Base-by-base conservation (phyloP, 2,888 invertebrate genomes). In the Troides helena region DNA sequence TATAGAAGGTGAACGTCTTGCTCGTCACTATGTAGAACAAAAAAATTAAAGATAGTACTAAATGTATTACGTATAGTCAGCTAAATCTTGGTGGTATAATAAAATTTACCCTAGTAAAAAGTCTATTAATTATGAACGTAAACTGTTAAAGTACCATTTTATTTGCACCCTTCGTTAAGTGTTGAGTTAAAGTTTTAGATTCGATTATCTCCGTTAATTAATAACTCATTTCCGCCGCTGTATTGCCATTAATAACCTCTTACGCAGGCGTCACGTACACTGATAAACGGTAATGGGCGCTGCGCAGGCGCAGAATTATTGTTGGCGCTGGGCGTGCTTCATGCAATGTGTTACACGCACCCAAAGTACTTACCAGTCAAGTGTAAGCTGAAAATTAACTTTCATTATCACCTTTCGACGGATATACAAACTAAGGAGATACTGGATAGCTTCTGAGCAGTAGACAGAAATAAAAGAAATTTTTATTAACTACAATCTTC, bases 191-290 rank as follows among this genome's bases (percentile, higher is more conserved):
- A 75, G 77, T 80, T 83, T 81, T 81, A 80, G 78, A 79, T 74
- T 76, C 74, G 73, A 83, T 79, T 77, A 79, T 71, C 74, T 75
- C 76, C 76, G 79, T 81, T 78, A 80, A 76, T 78, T 76, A 77
- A 80, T 80, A 80, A 81, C 78, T 78, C 73, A 78, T 81, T 84
- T 82, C 80, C 81, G 76, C 80, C 75, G 72, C 72, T 75, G 77
- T 76, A 79, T 79, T 76, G 76, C 74, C 80, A 78, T 81, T 81
- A 81, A 82, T 81, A 81, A 80, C 81, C 81, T 81, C 79, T 76
- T 75, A 74, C 74, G 71, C 75, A 72, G 78, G 75, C 78, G 79
- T 78, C 81, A 78, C 78, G 68, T 67, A 73, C 71, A 72, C 76
- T 73, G 76, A 77, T 76, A 76, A 76, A 76, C 73, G 78, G 71